phyloP scores from a whole-genome alignment of 2,113 vertebrate genomes.

The Laticauda colubrina region DNA sequence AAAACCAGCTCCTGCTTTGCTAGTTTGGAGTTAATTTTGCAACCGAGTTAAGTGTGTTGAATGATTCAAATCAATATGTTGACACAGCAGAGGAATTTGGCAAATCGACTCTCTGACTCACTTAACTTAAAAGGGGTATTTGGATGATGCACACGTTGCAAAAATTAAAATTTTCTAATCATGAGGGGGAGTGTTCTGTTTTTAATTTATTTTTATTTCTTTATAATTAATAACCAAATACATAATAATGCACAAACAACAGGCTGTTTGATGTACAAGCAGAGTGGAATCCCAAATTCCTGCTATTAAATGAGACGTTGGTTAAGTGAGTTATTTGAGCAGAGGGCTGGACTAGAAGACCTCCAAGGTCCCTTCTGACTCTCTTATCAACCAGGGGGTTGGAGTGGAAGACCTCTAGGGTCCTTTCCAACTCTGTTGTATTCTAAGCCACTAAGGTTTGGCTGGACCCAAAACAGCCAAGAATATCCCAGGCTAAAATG shows the following conservation, averaged over 20 bases:
- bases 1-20: too few relatives aligned
- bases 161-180: neutral
- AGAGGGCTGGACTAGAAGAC: too few relatives aligned
- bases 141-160: accelerated
- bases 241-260: too few relatives aligned
- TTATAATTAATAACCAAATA: too few relatives aligned
- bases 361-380: too few relatives aligned
- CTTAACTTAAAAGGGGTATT: neutral
- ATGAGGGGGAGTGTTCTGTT: neutral
- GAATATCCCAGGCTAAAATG: neutral
- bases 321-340: too few relatives aligned
- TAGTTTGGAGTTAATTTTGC: neutral
- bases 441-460: neutral
- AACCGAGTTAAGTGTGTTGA: neutral
- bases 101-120: neutral
- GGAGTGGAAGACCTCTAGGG: too few relatives aligned
- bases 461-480: neutral
- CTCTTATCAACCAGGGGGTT: too few relatives aligned
- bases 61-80: neutral
- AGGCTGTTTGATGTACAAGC: too few relatives aligned
- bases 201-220: too few relatives aligned
- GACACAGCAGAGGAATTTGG: neutral
- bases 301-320: too few relatives aligned
- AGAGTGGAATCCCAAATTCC: too few relatives aligned
- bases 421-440: neutral